phyloP scores from a whole-genome alignment of 2,888 invertebrate genomes.

The Steinernema carpocapsae region DNA sequence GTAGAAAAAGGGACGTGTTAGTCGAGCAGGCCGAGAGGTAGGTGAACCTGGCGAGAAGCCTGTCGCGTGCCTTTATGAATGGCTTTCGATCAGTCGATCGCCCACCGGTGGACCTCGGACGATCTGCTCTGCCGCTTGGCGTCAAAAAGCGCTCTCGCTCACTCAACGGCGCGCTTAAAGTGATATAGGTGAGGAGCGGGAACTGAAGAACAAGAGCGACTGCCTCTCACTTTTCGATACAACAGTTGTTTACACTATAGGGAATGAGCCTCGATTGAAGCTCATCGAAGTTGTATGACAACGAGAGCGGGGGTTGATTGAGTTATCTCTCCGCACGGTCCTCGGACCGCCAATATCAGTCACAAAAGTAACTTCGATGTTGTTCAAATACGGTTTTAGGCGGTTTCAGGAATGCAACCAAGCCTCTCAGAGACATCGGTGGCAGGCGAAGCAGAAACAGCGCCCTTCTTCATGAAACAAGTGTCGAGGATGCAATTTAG shows the following conservation, averaged over 20 bases:
- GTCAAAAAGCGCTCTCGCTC: slow-evolving; percentile 9
- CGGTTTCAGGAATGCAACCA: too few relatives aligned
- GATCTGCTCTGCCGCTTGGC: neutral
- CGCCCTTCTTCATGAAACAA: neutral
- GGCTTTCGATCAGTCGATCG: slow-evolving; percentile 14
- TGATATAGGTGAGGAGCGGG: slow-evolving; percentile 24
- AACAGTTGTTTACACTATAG: slow-evolving; percentile 33
- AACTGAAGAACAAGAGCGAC: slow-evolving; percentile 31
- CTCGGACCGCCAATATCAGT: too few relatives aligned
- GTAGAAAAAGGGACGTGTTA: neutral
- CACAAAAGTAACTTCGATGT: too few relatives aligned
- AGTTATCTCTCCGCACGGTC: neutral
- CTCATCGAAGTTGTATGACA: slow-evolving; percentile 15
- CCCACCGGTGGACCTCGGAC: neutral
- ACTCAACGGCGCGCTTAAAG: neutral
- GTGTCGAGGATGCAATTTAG: neutral
- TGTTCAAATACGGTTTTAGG: too few relatives aligned
- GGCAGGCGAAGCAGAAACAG: neutral
- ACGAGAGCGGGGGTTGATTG: neutral
- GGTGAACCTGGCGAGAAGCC: neutral
- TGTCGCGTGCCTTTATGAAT: slow-evolving; percentile 32
- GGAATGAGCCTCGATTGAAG: neutral
- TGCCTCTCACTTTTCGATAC: slow-evolving; percentile 34
- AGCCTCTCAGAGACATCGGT: neutral
- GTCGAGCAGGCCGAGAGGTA: neutral